phyloP scores from a whole-genome alignment of 2,888 invertebrate genomes.

The Dicranocentrus wangi region DNA sequence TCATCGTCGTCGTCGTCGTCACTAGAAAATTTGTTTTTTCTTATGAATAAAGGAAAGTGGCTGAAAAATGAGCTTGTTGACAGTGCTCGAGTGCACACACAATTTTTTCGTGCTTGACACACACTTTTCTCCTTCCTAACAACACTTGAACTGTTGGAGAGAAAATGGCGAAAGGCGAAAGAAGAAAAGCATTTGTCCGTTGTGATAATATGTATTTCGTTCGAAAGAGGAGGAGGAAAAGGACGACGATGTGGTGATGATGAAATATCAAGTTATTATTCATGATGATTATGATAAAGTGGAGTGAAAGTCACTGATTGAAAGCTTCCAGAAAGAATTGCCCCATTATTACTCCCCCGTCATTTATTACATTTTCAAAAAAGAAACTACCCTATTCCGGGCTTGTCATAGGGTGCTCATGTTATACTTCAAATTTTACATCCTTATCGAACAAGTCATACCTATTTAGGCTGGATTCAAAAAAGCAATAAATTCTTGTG shows the following conservation, averaged over 20 bases:
- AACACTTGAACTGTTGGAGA: background rate
- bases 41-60: slow-evolving; percentile 22
- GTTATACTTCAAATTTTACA: too few species aligned
- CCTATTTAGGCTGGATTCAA: too few species aligned
- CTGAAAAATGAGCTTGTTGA: slow-evolving; percentile 62
- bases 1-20: too few species aligned
- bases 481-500: slow-evolving; percentile 7
- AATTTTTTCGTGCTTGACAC: slow-evolving; percentile 23
- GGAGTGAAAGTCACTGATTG: slow-evolving; percentile 53
- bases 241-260: slow-evolving; percentile 24
- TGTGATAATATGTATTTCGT: too few species aligned
- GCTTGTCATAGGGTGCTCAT: too few species aligned
- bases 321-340: slow-evolving; percentile 34
- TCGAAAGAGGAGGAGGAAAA: too few species aligned
- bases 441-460: too few species aligned
- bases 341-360: slow-evolving; percentile 33
- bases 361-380: slow-evolving; percentile 11
- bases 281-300: slow-evolving; percentile 61
- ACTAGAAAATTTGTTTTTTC: slow-evolving; percentile 42
- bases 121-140: background rate
- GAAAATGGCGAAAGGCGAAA: too few species aligned
- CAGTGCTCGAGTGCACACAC: slow-evolving; percentile 41
- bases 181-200: slow-evolving; percentile 20
- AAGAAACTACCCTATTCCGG: background rate
- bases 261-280: slow-evolving; percentile 56